Evolutionary conservation across 2,888 invertebrate genomes (phyloP).

Genomic region (Drosophila nigricruria): DNA sequence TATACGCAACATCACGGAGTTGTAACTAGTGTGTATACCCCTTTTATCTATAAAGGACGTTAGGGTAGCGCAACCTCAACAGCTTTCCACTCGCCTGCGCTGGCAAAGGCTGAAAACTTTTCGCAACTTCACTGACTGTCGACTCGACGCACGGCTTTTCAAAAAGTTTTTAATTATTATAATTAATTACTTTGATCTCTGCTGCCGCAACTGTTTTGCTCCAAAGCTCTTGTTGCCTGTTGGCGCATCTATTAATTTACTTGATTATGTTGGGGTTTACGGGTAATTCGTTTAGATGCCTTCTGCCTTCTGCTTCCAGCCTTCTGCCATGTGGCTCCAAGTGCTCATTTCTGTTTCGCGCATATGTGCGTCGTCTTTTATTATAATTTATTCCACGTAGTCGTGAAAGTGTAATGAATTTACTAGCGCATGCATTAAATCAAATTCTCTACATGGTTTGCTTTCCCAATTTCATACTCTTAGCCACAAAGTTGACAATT

Average conservation of each 20-base stretch:
- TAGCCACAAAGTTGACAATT: background rate
- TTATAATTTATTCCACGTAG: constrained; percentile 74
- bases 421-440: constrained; percentile 54
- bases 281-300: constrained; percentile 64
- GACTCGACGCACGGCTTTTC: constrained; percentile 52
- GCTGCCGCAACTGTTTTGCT: constrained; percentile 45
- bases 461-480: background rate
- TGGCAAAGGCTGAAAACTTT: constrained; percentile 51
- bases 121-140: constrained; percentile 45
- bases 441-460: constrained; percentile 29
- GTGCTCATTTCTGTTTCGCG: background rate
- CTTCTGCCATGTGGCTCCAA: background rate
- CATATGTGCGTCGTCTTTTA: constrained; percentile 38
- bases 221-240: constrained; percentile 33
- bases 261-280: constrained; percentile 76
- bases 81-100: background rate
- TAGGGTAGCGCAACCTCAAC: constrained; percentile 21
- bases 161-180: constrained; percentile 81
- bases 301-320: constrained; percentile 5
- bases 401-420: constrained; percentile 73
- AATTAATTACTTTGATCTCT: constrained; percentile 81
- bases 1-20: background rate
- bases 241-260: constrained; percentile 74
- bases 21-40: constrained; percentile 12
- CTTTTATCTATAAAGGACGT: background rate